Conservation (phyloP, 2,113 vertebrate genomes). For the Eurystomus gularis region DNA sequence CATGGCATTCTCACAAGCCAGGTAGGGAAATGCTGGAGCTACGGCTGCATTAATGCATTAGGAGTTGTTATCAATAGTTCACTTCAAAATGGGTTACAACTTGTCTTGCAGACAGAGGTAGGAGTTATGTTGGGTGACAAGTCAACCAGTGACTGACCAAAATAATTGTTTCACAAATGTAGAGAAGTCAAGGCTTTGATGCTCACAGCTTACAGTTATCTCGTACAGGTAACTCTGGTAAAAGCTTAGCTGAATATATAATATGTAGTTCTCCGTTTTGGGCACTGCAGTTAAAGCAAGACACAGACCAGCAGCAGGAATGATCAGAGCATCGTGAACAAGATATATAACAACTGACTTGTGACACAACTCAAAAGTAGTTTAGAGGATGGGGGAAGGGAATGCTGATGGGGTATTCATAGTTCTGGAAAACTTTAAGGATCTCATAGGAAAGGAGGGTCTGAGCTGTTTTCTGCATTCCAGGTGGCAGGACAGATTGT, state of each 20-base stretch:
- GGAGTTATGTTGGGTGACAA: neutral
- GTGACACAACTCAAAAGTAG: neutral
- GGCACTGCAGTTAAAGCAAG: neutral
- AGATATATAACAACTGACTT: fast-evolving
- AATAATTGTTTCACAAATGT: neutral
- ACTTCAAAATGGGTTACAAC: neutral
- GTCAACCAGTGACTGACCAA: neutral
- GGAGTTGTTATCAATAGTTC: neutral
- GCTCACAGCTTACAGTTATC: neutral
- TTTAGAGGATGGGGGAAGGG: neutral
- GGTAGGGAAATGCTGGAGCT: neutral
- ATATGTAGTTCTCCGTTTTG: neutral
- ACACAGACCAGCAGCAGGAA: neutral
- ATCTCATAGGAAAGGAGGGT: neutral
- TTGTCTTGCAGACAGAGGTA: neutral
- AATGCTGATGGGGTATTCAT: neutral
- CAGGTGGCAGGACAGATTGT: neutral
- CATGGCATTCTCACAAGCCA: neutral
- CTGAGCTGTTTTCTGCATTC: neutral
- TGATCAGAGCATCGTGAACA: neutral
- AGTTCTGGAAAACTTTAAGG: neutral
- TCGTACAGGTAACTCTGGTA: neutral
- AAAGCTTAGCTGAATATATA: neutral
- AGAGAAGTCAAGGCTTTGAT: neutral
- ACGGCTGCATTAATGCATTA: neutral